A percentile compares a stretch with the other conserved stretches of the same genome.
These are phyloP conservation scores for Podiceps cristatus DNA, from an alignment of 2,113 vertebrate genomes.

Conservation along the genomic window DNA sequence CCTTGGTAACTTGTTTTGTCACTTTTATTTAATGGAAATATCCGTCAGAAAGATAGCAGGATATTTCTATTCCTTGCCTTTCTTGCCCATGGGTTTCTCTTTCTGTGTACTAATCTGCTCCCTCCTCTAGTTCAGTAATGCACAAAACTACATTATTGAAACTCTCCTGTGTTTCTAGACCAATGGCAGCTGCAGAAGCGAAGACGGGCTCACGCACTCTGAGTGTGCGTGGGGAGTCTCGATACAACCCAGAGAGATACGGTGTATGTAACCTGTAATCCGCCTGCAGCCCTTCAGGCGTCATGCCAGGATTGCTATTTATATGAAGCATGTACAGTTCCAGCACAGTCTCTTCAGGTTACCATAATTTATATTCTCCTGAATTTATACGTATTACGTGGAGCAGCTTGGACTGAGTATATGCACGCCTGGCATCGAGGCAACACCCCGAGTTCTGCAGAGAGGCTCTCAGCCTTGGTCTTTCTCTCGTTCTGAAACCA, in stretches of 20 bases:
- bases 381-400: background rate
- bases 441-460: background rate
- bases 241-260: background rate
- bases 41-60: background rate
- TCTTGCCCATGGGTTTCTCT: background rate
- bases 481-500: background rate
- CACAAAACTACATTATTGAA: background rate
- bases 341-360: background rate
- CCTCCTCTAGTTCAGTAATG: background rate
- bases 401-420: background rate
- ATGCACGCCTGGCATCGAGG: no score
- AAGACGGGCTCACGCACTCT: rapidly evolving
- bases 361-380: background rate
- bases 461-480: background rate
- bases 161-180: background rate
- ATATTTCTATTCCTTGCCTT: background rate
- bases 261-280: background rate
- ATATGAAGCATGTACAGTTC: background rate
- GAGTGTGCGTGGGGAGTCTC: background rate
- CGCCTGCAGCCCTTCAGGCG: rapidly evolving
- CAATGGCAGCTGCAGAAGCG: background rate
- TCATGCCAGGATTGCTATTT: background rate
- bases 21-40: background rate
- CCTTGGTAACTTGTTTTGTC: background rate
- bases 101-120: background rate